These are phyloP conservation scores for Holacanthus passer DNA, from an alignment of 2,113 vertebrate genomes.

Conservation along the genomic window DNA sequence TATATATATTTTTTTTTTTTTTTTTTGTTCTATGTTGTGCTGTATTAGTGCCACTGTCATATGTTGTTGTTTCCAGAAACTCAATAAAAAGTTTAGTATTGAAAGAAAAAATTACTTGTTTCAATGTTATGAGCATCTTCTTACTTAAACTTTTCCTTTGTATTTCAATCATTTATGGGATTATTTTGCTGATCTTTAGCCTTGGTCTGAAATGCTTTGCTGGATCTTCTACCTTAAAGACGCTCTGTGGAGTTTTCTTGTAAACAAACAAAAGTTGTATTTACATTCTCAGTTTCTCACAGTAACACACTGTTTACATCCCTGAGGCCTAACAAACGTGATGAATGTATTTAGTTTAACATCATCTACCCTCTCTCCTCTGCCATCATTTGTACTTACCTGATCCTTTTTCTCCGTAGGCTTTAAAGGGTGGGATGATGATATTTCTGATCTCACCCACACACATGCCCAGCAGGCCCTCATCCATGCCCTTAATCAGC, in stretches of 20 bases:
- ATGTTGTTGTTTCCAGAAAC: no score
- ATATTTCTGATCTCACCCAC: conserved; percentile 94
- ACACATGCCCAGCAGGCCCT: conserved; percentile 96
- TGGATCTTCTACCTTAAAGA: not conserved
- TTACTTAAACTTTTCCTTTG: not conserved
- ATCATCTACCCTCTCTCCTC: not conserved
- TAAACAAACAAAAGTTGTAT: not conserved
- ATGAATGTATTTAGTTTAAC: not conserved
- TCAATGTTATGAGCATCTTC: not conserved
- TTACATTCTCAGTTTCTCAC: not conserved
- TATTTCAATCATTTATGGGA: not conserved
- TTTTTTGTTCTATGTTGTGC: no score
- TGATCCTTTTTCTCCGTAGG: conserved; percentile 95
- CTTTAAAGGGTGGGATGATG: conserved; percentile 93
- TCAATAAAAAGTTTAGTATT: no score
- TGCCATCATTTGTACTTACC: conserved; percentile 76
- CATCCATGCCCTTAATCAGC: conserved; percentile 95
- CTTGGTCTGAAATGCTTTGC: not conserved
- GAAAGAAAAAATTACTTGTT: no score
- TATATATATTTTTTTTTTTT: no score
- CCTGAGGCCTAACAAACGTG: not conserved
- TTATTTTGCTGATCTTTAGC: not conserved
- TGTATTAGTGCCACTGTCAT: no score
- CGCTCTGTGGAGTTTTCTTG: not conserved
- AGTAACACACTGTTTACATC: not conserved